Conservation (phyloP, 2,797 vertebrate species). For the Helarctos malayanus region DNA sequence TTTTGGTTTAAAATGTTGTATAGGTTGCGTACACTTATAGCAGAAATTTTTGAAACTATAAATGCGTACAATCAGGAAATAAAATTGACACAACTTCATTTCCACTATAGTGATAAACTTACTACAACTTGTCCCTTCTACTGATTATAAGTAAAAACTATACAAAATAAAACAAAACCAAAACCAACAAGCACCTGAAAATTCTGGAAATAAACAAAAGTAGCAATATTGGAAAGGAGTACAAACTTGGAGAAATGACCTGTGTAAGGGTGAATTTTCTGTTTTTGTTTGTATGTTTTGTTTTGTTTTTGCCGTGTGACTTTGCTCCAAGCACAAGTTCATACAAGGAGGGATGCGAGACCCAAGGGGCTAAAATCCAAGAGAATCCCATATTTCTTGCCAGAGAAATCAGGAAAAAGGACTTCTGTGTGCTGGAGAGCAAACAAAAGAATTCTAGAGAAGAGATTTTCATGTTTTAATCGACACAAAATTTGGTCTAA, state of each 20-base stretch:
- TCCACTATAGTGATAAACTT: background rate
- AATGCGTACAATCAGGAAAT: background rate
- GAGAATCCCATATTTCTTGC: background rate
- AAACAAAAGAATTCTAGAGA: background rate
- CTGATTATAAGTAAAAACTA: background rate
- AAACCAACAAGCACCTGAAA: background rate
- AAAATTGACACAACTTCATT: background rate
- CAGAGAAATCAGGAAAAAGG: background rate
- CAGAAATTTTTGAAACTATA: background rate
- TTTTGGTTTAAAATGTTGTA: background rate
- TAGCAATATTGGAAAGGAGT: background rate
- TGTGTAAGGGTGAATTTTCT: background rate
- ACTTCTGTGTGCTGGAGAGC: background rate
- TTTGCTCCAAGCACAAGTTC: background rate
- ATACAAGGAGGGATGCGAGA: background rate
- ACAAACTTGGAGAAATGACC: background rate
- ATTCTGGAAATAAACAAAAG: background rate
- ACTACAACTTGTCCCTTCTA: background rate
- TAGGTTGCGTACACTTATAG: background rate
- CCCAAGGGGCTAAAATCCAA: background rate
- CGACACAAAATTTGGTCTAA: background rate
- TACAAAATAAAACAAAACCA: background rate
- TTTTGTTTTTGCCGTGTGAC: background rate
- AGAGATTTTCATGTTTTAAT: background rate
- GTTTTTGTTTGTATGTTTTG: background rate